phyloP scores from a whole-genome alignment of 2,113 vertebrate genomes.

The Dasyprocta punctata region DNA sequence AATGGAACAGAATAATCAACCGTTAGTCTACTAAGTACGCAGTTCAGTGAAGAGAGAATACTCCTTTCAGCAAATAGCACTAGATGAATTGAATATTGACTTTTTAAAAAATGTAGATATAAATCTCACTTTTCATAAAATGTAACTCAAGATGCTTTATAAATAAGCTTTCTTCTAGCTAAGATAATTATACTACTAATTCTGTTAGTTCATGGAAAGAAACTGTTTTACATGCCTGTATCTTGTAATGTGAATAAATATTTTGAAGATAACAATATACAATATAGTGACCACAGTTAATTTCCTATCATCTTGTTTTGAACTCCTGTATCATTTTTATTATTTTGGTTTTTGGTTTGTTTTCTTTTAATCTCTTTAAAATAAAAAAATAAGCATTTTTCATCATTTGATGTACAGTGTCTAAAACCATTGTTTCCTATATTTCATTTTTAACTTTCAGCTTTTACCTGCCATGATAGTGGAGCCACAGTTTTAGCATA shows the following conservation, averaged over 20 bases:
- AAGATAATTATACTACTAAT: no score
- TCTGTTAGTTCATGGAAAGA: no score
- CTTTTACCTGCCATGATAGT: conserved; percentile 95
- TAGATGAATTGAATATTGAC: not conserved
- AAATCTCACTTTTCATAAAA: conserved; percentile 51
- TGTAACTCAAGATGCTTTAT: not conserved
- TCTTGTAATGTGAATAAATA: no score
- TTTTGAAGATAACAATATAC: no score
- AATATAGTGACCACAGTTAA: no score
- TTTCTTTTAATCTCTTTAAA: no score
- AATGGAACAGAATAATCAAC: not conserved
- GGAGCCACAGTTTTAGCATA: conserved; percentile 95
- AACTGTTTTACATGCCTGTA: no score
- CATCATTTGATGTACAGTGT: not conserved
- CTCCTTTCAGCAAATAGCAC: not conserved
- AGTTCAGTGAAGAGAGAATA: not conserved
- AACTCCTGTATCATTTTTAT: no score
- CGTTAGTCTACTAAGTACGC: not conserved
- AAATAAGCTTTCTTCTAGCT: not conserved
- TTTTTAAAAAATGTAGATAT: not conserved
- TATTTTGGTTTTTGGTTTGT: no score
- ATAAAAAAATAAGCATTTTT: not conserved
- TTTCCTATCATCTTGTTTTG: no score
- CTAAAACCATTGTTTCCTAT: not conserved
- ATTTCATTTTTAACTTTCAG: conserved; percentile 84